Evolutionary conservation across 2,888 invertebrate species (phyloP), one percentile per base, ranked within the genome.

Genomic region (Andrena praecox): DNA sequence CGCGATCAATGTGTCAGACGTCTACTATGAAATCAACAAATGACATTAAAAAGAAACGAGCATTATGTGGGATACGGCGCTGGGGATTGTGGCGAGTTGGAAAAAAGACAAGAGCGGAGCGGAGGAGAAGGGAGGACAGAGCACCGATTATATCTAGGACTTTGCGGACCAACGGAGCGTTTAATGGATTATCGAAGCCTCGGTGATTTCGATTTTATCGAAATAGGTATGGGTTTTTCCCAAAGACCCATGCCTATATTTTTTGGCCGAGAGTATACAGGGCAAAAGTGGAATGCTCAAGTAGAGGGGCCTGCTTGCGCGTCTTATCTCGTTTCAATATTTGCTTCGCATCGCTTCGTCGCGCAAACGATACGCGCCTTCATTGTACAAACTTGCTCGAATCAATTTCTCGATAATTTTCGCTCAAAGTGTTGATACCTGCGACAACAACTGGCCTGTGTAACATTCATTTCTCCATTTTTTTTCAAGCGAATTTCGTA

Each of bases 151-250:
- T 85, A 90, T 92, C 92, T 93, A 93, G 93, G 93, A 93, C 90
- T 93, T 93, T 91, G 89, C 93, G 89, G 91, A 85, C 89, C 93
- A 91, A 31, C 91, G 93, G 91, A 93, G 93, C 93, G 92, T 76
- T 85, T 86, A 89, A 89, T 88, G 77, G 79, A 87, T 92, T 91
- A 92, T 85, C 90, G 81, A 86, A 87, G 90, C 90, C 85, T 84
- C 84, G 72, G 35, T 89, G 87, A 80, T 85, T 90, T 88, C 86
- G 85, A 88, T 87, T 80, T 80, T 80, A 84, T 87, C 82, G 85
- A 87, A 86, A 88, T 78, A 78, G 73, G 68, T 56, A 52, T 62
- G 27, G 50, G 33, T 12, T 56, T 66, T 16, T 63, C 77, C 50
- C n/a, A 72, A 72, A 77, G 48, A 72, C 8, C 24, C 7, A 52